Evolutionary conservation across 2,888 invertebrate genomes (phyloP).

Genomic region (Drosophila lacicola): DNA sequence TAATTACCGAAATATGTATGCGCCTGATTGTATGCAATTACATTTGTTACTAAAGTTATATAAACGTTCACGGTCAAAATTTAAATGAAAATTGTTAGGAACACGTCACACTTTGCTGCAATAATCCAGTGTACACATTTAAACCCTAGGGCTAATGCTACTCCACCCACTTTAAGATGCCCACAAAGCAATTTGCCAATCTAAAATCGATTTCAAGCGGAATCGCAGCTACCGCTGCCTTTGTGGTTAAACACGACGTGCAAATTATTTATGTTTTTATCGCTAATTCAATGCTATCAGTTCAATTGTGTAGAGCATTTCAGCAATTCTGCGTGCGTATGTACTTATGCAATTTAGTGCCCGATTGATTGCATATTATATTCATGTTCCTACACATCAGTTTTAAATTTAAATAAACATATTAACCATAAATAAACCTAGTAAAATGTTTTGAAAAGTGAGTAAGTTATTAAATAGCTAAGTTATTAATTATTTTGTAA

Average conservation of each 20-base stretch:
- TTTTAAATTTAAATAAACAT: no score
- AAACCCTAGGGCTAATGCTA: neutral
- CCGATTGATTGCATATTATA: slow-evolving; percentile 59
- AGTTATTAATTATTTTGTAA: no score
- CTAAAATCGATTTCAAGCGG: slow-evolving; percentile 17
- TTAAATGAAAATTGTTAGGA: neutral
- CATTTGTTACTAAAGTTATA: slow-evolving; percentile 59
- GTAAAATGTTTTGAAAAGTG: no score
- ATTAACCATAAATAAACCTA: no score
- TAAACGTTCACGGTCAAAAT: neutral
- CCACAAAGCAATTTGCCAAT: slow-evolving; percentile 8
- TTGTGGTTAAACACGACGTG: slow-evolving; percentile 53
- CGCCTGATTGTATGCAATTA: slow-evolving; percentile 69
- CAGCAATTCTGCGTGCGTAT: slow-evolving; percentile 57
- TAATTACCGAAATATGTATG: slow-evolving; percentile 49
- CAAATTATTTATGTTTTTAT: slow-evolving; percentile 57
- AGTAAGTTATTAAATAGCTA: no score
- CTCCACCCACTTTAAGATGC: slow-evolving; percentile 8
- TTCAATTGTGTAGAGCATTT: slow-evolving; percentile 78
- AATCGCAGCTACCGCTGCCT: slow-evolving; percentile 6
- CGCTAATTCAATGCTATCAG: slow-evolving; percentile 69
- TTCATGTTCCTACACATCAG: slow-evolving; percentile 39
- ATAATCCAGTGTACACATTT: slow-evolving; percentile 17
- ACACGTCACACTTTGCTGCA: slow-evolving; percentile 1
- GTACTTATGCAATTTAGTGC: slow-evolving; percentile 52